A percentile compares a stretch with the other conserved stretches of the same genome.
Evolutionary conservation across 23 tunicate genomes (phyloP).

Genomic region (Clavelina lepadiformis): DNA sequence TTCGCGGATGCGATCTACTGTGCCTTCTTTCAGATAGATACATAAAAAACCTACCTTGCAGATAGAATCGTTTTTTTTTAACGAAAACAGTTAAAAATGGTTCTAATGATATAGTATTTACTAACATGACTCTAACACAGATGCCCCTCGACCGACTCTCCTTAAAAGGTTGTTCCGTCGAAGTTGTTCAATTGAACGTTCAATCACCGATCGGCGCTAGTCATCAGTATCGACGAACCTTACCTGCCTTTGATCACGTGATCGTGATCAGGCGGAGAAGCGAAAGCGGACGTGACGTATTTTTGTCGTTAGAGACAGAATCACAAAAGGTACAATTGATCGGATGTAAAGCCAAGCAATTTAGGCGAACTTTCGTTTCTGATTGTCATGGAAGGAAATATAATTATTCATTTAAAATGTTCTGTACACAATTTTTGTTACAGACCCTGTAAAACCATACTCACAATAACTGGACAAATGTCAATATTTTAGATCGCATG

Average conservation of each 20-base stretch:
- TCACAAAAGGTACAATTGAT: constrained; percentile 39
- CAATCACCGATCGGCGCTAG: background rate
- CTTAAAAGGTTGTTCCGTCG: constrained; percentile 16
- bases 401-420: background rate
- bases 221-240: constrained; percentile 29
- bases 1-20: too few relatives aligned
- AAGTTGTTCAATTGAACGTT: constrained; percentile 30
- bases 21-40: too few relatives aligned
- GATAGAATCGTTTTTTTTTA: too few relatives aligned
- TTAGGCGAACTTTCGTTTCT: background rate
- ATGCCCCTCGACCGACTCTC: constrained; percentile 16
- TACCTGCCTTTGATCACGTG: constrained; percentile 51
- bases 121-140: too few relatives aligned
- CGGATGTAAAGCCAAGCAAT: background rate
- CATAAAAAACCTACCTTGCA: too few relatives aligned
- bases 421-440: background rate
- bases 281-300: constrained; percentile 32
- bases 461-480: too few relatives aligned
- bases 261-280: constrained; percentile 29
- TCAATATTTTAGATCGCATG: too few relatives aligned
- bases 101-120: too few relatives aligned
- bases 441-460: too few relatives aligned
- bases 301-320: constrained; percentile 44
- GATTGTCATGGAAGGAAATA: background rate
- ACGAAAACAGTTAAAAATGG: too few relatives aligned